Evolutionary conservation across 2,113 vertebrate species (phyloP), one percentile per base, ranked within the genome.

Genomic region (Silurus meridionalis): DNA sequence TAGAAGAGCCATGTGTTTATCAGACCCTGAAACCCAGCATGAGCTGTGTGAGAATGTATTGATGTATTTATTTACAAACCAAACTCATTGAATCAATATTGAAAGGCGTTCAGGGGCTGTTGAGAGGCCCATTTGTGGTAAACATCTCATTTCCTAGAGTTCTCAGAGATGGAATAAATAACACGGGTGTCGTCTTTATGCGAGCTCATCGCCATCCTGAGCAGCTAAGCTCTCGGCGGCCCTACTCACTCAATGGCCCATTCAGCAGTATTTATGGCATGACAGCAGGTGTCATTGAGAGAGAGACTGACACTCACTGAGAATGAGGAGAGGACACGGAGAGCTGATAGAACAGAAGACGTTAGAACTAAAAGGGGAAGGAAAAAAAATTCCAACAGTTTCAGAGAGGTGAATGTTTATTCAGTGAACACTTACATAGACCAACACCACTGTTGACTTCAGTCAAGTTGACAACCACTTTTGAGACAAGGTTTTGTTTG

Each of bases 41-140:
- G 74, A 83, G 83, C 53, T 74, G n/a, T 58, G 48, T 15, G 74
- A 66, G 55, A 83, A 83, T 79, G 69, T 63, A 83, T 72, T 80
- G 74, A 74, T 21, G 58, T 71, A 67, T 91, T 90, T 92, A 93
- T 92, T 92, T 93, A 94, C 91, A 94, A 94, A 94, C 92, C 91
- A 60, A 82, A 93, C 91, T 92, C 91, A 91, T 90, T 92, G 90
- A 94, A 92, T 94, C 92, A 93, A 94, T 94, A 93, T 87, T 93
- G 90, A 95, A 94, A 92, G 90, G 91, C 74, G 53, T 86, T 88
- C 83, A 63, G 88, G 89, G 87, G 91, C 87, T 88, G 91, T 90
- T 91, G 85, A 93, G 89, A 91, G 89, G 81, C 90, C 90, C 92
- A 91, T 94, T 94, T 93, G 92, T 90, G 89, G 91, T 92, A 94